Evolutionary conservation across 2,797 vertebrate species (phyloP).

Genomic region (Muscicapa comitata): DNA sequence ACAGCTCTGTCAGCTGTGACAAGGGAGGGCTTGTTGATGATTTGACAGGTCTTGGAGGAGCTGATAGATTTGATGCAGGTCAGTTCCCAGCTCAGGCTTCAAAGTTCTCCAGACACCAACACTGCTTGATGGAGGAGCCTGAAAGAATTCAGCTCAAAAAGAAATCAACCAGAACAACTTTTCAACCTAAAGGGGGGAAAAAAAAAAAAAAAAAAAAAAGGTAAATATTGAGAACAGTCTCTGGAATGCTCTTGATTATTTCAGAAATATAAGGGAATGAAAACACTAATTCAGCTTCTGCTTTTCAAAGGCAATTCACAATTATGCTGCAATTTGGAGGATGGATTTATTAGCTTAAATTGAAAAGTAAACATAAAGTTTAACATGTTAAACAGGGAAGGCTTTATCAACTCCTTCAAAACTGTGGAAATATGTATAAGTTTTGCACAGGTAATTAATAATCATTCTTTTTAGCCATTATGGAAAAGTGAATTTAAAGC

Average conservation of each 20-base stretch:
- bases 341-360: background rate
- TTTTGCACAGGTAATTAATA: background rate
- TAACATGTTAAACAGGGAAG: background rate
- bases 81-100: background rate
- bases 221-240: background rate
- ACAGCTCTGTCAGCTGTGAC: background rate
- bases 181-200: background rate
- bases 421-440: background rate
- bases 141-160: background rate
- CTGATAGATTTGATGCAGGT: background rate
- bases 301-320: background rate
- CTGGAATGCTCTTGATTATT: background rate
- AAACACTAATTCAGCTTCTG: background rate
- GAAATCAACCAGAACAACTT: slow-evolving; percentile 4
- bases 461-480: background rate
- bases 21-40: background rate
- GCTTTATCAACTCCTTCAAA: background rate
- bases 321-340: background rate
- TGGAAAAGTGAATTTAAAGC: background rate
- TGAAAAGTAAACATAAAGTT: background rate
- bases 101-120: background rate
- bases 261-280: background rate
- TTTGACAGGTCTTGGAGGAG: background rate
- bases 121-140: background rate
- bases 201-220: background rate